Percentiles rank a stretch among this genome's conserved stretches.
Evolutionary conservation across 2,888 invertebrate genomes (phyloP).

Genomic region (Thereva nobilitata): DNA sequence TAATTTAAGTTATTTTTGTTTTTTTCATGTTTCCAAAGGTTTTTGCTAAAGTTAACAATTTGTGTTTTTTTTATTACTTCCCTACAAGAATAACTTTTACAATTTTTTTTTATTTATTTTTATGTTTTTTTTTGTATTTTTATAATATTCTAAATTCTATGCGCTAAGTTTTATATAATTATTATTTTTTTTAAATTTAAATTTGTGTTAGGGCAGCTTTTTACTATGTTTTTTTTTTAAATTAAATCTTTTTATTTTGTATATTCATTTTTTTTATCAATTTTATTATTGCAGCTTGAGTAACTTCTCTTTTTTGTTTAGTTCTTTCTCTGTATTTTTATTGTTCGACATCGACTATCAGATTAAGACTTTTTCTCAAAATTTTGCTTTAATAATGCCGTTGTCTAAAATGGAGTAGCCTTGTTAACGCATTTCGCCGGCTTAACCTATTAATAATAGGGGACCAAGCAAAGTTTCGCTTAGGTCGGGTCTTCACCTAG

Average conservation of each 20-base stretch:
- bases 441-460: too few relatives aligned
- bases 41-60: constrained; percentile 17
- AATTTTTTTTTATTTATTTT: constrained; percentile 18
- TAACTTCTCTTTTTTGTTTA: too few relatives aligned
- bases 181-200: constrained; percentile 3
- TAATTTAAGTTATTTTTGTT: constrained; percentile 25
- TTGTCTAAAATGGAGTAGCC: too few relatives aligned
- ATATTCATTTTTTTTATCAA: too few relatives aligned
- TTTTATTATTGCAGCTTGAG: too few relatives aligned
- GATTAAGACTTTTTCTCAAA: too few relatives aligned
- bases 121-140: constrained; percentile 19
- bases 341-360: too few relatives aligned
- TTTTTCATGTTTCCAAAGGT: constrained; percentile 22
- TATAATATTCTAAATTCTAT: constrained; percentile 12
- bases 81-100: background rate
- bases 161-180: background rate
- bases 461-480: too few relatives aligned
- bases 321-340: too few relatives aligned
- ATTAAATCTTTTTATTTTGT: background rate
- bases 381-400: too few relatives aligned
- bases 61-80: constrained; percentile 20
- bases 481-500: too few relatives aligned
- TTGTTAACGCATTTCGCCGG: too few relatives aligned
- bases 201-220: constrained; percentile 26
- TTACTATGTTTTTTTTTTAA: background rate